Evolutionary conservation across 2,113 vertebrate species (phyloP).

Genomic region (Lepus europaeus): DNA sequence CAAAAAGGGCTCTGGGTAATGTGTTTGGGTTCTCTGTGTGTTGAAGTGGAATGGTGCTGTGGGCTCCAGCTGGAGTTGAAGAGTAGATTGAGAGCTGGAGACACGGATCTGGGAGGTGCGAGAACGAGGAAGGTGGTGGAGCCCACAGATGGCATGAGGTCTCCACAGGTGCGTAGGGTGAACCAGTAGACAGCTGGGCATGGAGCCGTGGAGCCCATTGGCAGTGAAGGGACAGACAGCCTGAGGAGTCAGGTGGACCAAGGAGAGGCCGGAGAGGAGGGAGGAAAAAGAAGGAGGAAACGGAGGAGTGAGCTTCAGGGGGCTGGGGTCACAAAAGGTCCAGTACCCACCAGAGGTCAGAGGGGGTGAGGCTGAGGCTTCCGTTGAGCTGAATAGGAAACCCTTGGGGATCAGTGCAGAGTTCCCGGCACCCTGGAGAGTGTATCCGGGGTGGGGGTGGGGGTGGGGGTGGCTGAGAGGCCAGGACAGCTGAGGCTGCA

Average conservation of each 20-base stretch:
- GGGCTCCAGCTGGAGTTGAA: neutral
- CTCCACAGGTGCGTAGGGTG: no score
- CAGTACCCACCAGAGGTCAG: no score
- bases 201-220: neutral
- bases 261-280: neutral
- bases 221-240: neutral
- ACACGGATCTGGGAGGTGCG: neutral
- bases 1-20: neutral
- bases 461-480: no score
- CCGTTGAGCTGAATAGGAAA: no score
- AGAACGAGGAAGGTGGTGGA: neutral
- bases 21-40: neutral
- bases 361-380: neutral
- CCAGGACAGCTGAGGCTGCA: neutral
- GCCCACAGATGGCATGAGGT: neutral
- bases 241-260: neutral
- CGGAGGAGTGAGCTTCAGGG: neutral
- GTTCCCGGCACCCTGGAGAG: neutral
- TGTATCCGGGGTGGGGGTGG: neutral
- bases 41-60: neutral
- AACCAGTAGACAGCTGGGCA: neutral
- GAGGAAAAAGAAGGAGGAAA: neutral
- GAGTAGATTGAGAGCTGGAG: neutral
- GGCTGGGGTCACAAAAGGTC: neutral
- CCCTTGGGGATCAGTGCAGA: neutral